Evolutionary conservation across 2,888 invertebrate genomes (phyloP).

Genomic region (Aspidiotus destructor): DNA sequence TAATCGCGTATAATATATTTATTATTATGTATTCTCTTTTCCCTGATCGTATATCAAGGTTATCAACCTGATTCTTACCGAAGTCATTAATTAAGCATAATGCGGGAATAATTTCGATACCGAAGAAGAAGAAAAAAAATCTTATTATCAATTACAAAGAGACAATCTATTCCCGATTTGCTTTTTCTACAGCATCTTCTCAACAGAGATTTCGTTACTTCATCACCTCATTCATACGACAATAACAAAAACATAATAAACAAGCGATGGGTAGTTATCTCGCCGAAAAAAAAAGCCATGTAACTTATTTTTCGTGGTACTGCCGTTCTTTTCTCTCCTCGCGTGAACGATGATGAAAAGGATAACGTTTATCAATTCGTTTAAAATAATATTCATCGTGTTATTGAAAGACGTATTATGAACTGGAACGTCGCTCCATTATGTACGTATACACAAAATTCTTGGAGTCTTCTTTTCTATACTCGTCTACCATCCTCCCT

Average conservation of each 20-base stretch:
- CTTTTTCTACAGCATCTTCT: neutral
- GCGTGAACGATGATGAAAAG: neutral
- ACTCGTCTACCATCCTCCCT: no score
- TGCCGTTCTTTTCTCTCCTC: neutral
- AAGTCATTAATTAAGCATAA: neutral
- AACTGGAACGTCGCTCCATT: neutral
- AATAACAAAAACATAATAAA: constrained; percentile 4
- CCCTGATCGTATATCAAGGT: neutral
- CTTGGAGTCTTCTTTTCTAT: neutral
- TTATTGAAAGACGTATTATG: neutral
- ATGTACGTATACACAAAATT: neutral
- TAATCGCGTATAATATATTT: no score
- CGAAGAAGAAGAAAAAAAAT: neutral
- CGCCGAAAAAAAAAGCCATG: neutral
- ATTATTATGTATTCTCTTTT: neutral
- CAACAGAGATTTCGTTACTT: neutral
- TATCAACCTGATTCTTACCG: neutral
- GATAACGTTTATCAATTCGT: neutral
- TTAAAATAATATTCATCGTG: neutral
- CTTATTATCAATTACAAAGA: neutral
- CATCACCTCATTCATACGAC: neutral
- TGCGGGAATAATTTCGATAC: neutral
- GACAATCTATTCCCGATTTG: constrained; percentile 1
- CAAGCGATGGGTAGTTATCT: neutral
- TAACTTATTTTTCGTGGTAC: neutral